phyloP scores from a whole-genome alignment of 2,888 invertebrate species.

The Mimachlamys varia region DNA sequence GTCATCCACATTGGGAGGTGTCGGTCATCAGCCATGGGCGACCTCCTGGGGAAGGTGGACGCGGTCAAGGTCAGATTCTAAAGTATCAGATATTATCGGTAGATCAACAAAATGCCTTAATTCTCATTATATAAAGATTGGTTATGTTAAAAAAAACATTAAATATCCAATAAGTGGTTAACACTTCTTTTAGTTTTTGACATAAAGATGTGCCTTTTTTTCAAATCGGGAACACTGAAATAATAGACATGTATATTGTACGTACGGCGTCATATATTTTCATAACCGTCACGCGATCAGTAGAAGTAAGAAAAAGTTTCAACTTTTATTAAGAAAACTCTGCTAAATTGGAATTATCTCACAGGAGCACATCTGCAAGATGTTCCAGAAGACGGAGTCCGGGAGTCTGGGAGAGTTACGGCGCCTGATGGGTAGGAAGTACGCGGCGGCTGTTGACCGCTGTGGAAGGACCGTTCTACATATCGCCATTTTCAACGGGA shows the following conservation, averaged over 20 bases:
- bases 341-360: neutral
- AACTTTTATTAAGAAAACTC: neutral
- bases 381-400: slow-evolving; percentile 69
- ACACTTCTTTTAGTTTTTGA: too few species aligned
- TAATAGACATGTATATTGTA: too few species aligned
- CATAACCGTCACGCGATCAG: neutral
- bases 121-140: neutral
- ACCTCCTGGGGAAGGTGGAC: neutral
- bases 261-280: too few species aligned
- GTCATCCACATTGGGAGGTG: slow-evolving; percentile 36
- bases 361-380: slow-evolving; percentile 68
- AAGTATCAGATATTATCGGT: neutral
- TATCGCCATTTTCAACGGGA: slow-evolving; percentile 73
- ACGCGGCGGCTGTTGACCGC: slow-evolving; percentile 69
- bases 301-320: neutral
- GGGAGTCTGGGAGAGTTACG: slow-evolving; percentile 70
- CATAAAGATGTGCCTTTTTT: too few species aligned
- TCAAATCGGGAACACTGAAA: too few species aligned
- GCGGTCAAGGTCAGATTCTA: neutral
- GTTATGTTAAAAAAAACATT: neutral
- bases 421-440: slow-evolving; percentile 71
- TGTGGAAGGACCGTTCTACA: slow-evolving; percentile 78
- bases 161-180: too few species aligned
- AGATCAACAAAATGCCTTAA: neutral
- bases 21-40: neutral